Base-by-base conservation (phyloP, 2,888 invertebrate species). In the Acanthosoma haemorrhoidale region DNA sequence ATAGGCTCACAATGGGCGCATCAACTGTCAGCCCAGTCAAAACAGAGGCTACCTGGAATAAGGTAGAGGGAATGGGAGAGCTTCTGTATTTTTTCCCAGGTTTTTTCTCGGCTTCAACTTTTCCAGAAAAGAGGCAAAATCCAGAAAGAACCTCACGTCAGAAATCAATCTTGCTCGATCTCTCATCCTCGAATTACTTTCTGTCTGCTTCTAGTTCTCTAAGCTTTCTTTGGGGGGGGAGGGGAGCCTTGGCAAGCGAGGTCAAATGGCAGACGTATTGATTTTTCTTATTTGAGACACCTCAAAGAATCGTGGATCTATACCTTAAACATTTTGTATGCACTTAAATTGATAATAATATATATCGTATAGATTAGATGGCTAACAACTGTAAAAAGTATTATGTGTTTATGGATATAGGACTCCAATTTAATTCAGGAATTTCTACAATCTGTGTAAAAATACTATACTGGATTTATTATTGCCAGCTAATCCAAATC, bases 21-120 rank as follows among this genome's bases (percentile, higher is more conserved):
- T 61, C 61, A 61, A 21, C 61, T 61, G 61, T 61, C 61, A 61
- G 38, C 21, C 32, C n/a, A 61, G 61, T 61, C 61, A 61, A 61
- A 61, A 61, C 61, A 61, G 38, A 16, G 36, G 61, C 38, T 61
- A 61, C 61, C 61, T 61, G 61, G 5, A n/a, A 15, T 1, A 1
- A 2, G 25, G 25, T 1, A 25, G 21, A 18, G 13, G 13, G 25
- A 25, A 25, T n/a, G 29, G n/a, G 5, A 51, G 51, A 51, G 51
- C 21, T 25, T 51, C 51, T 29, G 25, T 2, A 25, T 29, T 51
- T 21, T 51, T 18, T 41, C n/a, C 25, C 18, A n/a, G 41, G 11
- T 43, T 43, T 25, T 51, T 29, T 38, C n/a, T 38, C n/a, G 21
- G 13, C 29, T 51, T 51, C 51, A 51, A 51, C 51, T 51, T 51